These are phyloP conservation scores for Struthidea cinerea DNA, from an alignment of 2,113 vertebrate species.

Conservation along the genomic window DNA sequence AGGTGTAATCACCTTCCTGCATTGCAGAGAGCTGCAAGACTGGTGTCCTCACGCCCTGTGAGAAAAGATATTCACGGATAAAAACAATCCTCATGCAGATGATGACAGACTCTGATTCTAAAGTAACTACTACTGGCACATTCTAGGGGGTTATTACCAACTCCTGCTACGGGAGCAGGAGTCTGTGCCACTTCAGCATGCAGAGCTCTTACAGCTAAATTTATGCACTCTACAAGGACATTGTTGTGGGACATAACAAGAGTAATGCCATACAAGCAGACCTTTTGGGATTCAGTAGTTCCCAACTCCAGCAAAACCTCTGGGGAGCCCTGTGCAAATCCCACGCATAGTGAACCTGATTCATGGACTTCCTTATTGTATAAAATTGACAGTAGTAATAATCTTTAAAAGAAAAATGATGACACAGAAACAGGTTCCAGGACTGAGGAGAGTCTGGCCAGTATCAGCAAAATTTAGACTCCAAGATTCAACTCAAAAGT, in stretches of 20 bases:
- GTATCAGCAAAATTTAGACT: not conserved
- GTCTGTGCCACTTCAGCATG: not conserved
- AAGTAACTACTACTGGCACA: not conserved
- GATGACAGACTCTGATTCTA: not conserved
- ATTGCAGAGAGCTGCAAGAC: slow-evolving; percentile 91
- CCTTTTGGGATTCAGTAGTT: not conserved
- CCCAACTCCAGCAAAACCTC: not conserved
- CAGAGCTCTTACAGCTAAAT: not conserved
- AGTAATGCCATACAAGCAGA: not conserved
- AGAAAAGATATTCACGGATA: not conserved
- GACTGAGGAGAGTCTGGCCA: not conserved
- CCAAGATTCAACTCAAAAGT: not conserved
- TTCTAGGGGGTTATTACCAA: not conserved
- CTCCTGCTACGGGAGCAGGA: not conserved
- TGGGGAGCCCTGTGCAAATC: not conserved
- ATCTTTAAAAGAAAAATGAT: not conserved
- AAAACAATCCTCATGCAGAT: not conserved
- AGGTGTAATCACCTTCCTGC: slow-evolving; percentile 98
- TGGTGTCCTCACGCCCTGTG: slow-evolving; percentile 89
- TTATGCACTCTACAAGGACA: not conserved
- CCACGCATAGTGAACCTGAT: not conserved
- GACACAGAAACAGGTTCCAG: not conserved
- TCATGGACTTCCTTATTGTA: not conserved
- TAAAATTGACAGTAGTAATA: not conserved
- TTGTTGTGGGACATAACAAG: not conserved